Conservation (phyloP, 2,797 vertebrate species). For the Streptopelia turtur region DNA sequence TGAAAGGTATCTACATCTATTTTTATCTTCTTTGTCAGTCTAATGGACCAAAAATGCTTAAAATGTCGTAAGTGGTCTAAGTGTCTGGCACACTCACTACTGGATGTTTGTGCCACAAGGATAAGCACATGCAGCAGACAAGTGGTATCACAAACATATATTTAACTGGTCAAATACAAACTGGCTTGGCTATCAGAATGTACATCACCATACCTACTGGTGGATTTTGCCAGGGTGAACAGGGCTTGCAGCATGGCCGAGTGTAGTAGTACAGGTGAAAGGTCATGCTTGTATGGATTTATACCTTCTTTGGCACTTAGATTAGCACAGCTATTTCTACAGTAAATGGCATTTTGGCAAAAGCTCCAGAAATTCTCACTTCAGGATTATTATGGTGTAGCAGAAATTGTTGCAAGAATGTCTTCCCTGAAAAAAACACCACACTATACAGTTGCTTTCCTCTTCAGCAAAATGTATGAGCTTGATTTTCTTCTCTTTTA, state of each 20-base stretch:
- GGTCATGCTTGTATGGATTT: not conserved
- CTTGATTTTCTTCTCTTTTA: conserved; percentile 17
- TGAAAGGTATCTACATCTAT: conserved; percentile 32
- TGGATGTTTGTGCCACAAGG: not conserved
- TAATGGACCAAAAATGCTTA: not conserved
- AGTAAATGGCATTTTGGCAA: not conserved
- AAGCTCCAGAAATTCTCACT: not conserved
- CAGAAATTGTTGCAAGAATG: not conserved
- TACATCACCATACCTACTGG: not conserved
- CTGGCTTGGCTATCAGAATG: not conserved
- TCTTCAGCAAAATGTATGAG: not conserved
- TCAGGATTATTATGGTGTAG: not conserved
- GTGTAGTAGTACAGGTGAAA: not conserved
- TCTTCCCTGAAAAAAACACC: not conserved
- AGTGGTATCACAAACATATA: not conserved
- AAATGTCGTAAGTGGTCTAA: not conserved
- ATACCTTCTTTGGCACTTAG: not conserved
- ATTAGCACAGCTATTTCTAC: not conserved
- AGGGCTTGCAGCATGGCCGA: not conserved
- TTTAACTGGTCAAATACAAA: not conserved
- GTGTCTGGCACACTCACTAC: not conserved
- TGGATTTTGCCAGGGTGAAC: not conserved
- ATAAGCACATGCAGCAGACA: not conserved
- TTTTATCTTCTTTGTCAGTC: conserved; percentile 28
- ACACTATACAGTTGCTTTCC: not conserved